Conservation (phyloP, 2,888 invertebrate genomes). For the Enchytraeus crypticus region DNA sequence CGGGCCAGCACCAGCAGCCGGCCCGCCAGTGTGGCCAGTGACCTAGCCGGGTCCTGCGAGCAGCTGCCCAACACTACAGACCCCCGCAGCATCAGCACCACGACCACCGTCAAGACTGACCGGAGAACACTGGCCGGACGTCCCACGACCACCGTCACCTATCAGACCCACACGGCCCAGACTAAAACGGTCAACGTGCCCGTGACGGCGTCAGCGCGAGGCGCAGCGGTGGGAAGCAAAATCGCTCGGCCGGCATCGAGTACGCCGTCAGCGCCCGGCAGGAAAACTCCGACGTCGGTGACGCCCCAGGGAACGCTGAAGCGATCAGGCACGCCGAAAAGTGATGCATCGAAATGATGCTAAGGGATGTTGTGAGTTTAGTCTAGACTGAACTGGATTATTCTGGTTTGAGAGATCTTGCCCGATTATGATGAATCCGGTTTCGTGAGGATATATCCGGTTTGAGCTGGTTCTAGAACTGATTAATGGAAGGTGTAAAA, state of each 20-base stretch:
- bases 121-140: conserved; percentile 37
- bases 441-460: no score
- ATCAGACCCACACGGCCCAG: conserved; percentile 25
- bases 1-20: conserved; percentile 61
- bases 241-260: background rate
- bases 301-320: background rate
- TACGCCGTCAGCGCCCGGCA: background rate
- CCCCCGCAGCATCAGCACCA: conserved; percentile 39
- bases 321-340: background rate
- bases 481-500: no score
- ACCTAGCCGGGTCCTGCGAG: conserved; percentile 51
- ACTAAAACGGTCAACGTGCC: conserved; percentile 2
- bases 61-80: conserved; percentile 60
- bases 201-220: background rate
- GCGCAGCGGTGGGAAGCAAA: background rate
- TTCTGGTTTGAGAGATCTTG: no score
- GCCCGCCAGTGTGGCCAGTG: conserved; percentile 85
- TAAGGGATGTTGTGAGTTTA: no score
- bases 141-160: conserved; percentile 41
- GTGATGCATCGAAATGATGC: no score
- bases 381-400: no score
- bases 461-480: no score
- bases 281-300: background rate
- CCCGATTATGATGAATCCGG: no score
- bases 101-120: conserved; percentile 43